Evolutionary conservation across 2,888 invertebrate genomes (phyloP), one percentile per base, ranked within the genome.

Genomic region (Junonia oenone): DNA sequence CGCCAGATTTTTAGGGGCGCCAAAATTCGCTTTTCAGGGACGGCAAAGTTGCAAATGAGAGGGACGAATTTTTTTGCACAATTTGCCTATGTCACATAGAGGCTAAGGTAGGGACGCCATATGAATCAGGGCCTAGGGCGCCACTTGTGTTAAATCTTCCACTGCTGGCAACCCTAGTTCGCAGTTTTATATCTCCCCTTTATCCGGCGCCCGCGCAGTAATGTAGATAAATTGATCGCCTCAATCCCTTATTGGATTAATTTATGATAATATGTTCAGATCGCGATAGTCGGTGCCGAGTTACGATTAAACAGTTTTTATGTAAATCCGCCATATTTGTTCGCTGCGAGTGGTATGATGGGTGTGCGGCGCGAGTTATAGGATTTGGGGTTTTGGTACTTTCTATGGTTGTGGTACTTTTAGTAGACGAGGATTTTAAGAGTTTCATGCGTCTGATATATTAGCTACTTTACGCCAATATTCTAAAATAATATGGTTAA

Each of bases 301-400:
- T 85, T 84, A 83, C 85, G 84, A 84, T 83, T 85, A 81, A 83
- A 83, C 78, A 76, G 78, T 86, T 83, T 87, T 87, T 85, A 87
- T 86, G 85, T 83, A 75, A 80, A 77, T 78, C 78, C 79, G 78
- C 83, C 81, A 82, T 84, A 80, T 83, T 84, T 81, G 81, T 79
- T 76, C 76, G 72, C 77, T 75, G 78, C 77, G 72, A 77, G 80
- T 61, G 78, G 76, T 75, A 70, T 75, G 68, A 68, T 66, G 19
- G 45, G 48, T 58, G 43, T 58, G 47, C 43, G 63, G 72, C 55
- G 15, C 50, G 54, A 62, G 48, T 43, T 29, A 50, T 0, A 43
- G 35, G 54, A 22, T 40, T 0, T 15, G 5, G 13, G 26, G 8
- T n/a, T 9, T 15, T 2, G 5, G 6, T 5, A 2, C 3, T 4